Conservation (phyloP, 2,888 invertebrate species). For the Tortrix viridana region DNA sequence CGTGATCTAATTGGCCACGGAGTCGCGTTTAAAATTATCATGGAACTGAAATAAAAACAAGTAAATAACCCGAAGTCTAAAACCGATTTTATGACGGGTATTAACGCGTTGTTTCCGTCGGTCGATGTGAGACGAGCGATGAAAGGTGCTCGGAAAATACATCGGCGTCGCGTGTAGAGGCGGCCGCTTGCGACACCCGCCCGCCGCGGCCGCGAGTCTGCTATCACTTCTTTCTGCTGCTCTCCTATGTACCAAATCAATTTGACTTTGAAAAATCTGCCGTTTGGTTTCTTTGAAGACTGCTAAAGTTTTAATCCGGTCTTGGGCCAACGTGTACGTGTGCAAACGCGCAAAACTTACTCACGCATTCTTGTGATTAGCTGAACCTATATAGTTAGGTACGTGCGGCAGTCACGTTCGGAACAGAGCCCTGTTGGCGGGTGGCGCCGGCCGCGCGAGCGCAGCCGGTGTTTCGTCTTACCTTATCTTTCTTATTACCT, state of each 20-base stretch:
- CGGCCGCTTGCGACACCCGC: slow-evolving; percentile 52
- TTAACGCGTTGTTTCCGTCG: slow-evolving; percentile 84
- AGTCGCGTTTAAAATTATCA: slow-evolving; percentile 80
- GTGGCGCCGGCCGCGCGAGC: slow-evolving; percentile 40
- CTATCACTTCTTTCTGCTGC: slow-evolving; percentile 25
- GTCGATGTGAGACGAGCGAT: slow-evolving; percentile 81
- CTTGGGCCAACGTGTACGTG: slow-evolving; percentile 53
- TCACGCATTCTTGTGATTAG: slow-evolving; percentile 59
- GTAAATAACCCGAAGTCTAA: slow-evolving; percentile 84
- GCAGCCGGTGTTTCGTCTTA: slow-evolving; percentile 49
- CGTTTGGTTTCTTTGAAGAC: not conserved
- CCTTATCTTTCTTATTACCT: slow-evolving; percentile 58
- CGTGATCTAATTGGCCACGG: slow-evolving; percentile 80
- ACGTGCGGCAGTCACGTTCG: slow-evolving; percentile 74
- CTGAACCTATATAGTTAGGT: slow-evolving; percentile 43
- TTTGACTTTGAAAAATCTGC: slow-evolving; percentile 2
- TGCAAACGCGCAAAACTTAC: slow-evolving; percentile 48
- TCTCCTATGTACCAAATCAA: slow-evolving; percentile 9
- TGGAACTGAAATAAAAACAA: slow-evolving; percentile 82
- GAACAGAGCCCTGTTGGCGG: slow-evolving; percentile 38
- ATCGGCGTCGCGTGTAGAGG: slow-evolving; percentile 57
- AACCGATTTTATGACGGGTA: slow-evolving; percentile 84
- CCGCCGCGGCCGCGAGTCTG: slow-evolving; percentile 40
- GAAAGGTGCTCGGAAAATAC: slow-evolving; percentile 82
- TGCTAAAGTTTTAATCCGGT: too few species aligned